Evolutionary conservation across 2,113 vertebrate species (phyloP).

Genomic region (Nymphicus hollandicus): DNA sequence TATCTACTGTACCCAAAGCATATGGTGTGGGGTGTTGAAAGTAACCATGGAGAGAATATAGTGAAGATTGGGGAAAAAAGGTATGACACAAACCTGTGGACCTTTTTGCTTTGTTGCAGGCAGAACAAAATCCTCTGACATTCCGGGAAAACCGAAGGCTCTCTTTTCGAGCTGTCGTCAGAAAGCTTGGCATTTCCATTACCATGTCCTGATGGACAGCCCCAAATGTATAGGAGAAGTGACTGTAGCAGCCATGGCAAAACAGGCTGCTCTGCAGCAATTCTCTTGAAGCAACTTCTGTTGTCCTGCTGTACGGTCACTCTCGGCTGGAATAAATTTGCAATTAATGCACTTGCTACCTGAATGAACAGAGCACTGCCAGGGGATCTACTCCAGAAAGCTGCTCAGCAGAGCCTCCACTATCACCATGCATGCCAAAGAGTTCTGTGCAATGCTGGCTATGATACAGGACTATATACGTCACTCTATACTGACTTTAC

Average conservation of each 20-base stretch:
- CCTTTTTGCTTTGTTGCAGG: neutral
- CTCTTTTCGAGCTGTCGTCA: neutral
- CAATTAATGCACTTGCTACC: neutral
- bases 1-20: fast-evolving
- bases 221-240: fast-evolving
- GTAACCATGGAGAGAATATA: fast-evolving
- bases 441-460: neutral
- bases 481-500: neutral
- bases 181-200: neutral
- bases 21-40: fast-evolving
- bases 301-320: neutral
- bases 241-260: neutral
- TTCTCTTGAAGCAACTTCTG: neutral
- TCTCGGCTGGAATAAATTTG: neutral
- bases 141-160: neutral
- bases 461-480: fast-evolving
- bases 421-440: fast-evolving
- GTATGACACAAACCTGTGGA: neutral
- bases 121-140: fast-evolving
- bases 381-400: neutral
- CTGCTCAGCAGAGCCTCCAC: fast-evolving
- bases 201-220: neutral
- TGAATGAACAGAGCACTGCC: neutral
- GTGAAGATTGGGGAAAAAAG: neutral
- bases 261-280: neutral